These are phyloP conservation scores for Dynastes grantii DNA, from an alignment of 2,888 invertebrate genomes.

Conservation along the genomic window DNA sequence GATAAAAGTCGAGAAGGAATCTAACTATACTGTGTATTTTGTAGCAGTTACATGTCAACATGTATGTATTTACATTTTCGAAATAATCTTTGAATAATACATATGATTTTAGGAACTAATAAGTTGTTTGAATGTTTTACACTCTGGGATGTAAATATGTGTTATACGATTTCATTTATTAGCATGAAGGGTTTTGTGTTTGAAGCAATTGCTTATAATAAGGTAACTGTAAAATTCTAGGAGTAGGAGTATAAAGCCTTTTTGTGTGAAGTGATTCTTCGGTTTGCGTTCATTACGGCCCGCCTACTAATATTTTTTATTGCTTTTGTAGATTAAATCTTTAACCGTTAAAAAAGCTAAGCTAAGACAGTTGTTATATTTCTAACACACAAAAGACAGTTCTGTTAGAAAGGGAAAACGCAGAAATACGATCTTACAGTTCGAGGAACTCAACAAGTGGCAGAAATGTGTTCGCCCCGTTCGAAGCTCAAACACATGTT, in stretches of 20 bases:
- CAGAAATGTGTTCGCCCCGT: slow-evolving; percentile 36
- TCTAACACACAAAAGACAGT: background rate
- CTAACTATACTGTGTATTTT: background rate
- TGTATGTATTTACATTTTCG: too few species aligned
- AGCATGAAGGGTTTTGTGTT: background rate
- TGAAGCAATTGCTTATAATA: background rate
- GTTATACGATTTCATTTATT: too few species aligned
- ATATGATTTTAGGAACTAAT: too few species aligned
- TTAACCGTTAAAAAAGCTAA: background rate
- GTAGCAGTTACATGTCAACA: background rate
- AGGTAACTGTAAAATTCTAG: slow-evolving; percentile 1
- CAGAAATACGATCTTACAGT: slow-evolving; percentile 3
- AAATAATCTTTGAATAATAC: too few species aligned
- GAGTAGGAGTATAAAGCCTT: background rate
- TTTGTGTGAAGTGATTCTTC: background rate
- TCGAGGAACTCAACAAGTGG: slow-evolving; percentile 43
- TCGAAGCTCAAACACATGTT: slow-evolving; percentile 39
- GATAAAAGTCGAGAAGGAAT: slow-evolving; percentile 26
- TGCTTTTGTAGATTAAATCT: slow-evolving; percentile 12
- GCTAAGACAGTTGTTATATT: slow-evolving; percentile 6
- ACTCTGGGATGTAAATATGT: too few species aligned
- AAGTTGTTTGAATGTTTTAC: too few species aligned
- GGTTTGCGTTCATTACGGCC: slow-evolving; percentile 17
- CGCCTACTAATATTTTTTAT: slow-evolving; percentile 22
- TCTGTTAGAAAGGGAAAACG: slow-evolving; percentile 1